Conservation (phyloP, 2,113 vertebrate species). For the Myocastor coypus region DNA sequence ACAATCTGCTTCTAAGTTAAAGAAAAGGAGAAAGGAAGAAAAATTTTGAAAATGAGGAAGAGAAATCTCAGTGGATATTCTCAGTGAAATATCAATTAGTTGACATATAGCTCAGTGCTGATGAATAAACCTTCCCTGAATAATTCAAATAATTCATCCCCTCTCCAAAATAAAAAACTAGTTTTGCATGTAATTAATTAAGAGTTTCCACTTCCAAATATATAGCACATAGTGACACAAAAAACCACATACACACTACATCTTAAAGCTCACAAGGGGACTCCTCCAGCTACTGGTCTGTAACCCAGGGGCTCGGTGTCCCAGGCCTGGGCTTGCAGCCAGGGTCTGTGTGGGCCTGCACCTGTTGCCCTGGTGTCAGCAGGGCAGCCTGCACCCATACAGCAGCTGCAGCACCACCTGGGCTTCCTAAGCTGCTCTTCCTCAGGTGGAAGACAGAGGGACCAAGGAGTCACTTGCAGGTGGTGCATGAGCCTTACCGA, state of each 20-base stretch:
- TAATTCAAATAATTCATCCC: constrained; percentile 80
- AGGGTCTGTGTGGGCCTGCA: background rate
- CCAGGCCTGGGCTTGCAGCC: constrained; percentile 6
- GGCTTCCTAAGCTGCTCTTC: background rate
- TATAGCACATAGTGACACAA: background rate
- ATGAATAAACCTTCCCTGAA: constrained; percentile 79
- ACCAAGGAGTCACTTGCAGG: background rate
- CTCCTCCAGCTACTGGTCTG: constrained; percentile 53
- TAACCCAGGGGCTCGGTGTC: constrained; percentile 47
- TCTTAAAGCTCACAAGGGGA: constrained; percentile 37
- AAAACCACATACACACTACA: background rate
- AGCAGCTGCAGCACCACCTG: background rate
- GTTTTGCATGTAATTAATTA: constrained; percentile 75
- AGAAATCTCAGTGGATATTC: constrained; percentile 65
- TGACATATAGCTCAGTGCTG: constrained; percentile 73
- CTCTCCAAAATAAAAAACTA: constrained; percentile 60
- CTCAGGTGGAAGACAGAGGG: background rate
- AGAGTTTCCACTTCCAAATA: constrained; percentile 79
- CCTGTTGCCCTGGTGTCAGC: background rate
- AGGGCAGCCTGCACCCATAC: background rate
- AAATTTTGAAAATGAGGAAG: background rate
- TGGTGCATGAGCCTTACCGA: accelerated
- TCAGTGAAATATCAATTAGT: constrained; percentile 81
- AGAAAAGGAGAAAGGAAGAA: constrained; percentile 19
- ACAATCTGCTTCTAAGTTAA: constrained; percentile 30